Base-by-base conservation (phyloP, 2,888 invertebrate species). In the Callyntrura sp. region DNA sequence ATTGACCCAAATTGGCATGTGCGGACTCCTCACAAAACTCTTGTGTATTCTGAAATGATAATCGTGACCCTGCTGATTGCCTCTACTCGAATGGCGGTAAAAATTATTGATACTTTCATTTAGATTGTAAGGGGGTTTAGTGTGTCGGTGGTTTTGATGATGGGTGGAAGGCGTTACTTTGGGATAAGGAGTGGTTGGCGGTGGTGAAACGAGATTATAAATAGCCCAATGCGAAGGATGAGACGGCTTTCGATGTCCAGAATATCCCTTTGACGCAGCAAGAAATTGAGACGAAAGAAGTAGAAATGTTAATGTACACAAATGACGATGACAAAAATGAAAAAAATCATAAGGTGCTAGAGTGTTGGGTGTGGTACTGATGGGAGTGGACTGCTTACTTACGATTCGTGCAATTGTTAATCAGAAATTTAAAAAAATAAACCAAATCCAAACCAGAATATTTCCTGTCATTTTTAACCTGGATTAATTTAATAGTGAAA, bases 31-130 rank as follows among this genome's bases (percentile, higher is more conserved):
- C 6, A 3, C 85, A 12, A 62, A 57, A 79, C 85, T 84, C 23
- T 57, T 57, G 55, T 85, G 85, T 81, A 90, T 70, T 76, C 85
- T 28, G 70, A 90, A 90, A 55, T 85, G 79, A 25, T 85, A 81
- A 14, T 90, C 81, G 25, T 85, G 85, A 9, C 73, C 81, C 17
- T 51, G 79, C 12, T 57, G 83, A 20, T 23, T 23, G 45, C 82
- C 73, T 43, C 43, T 17, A 8, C 55, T 14, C 6, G 57, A 45
- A 62, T 68, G 35, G 11, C 20, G 17, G 6, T 43, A 4, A 51
- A 43, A 0, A 62, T 51, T 35, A 65, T 35, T 25, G 23, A 35
- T 35, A 35, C 28, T 35, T 20, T 45, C 20, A 60, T 60, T 4
- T 4, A 4, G 85, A 45, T 73, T 28, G 62, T 82, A 17, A 65